Evolutionary conservation across 2,797 vertebrate genomes (phyloP).

Genomic region (Spinibarbus caldwelli): DNA sequence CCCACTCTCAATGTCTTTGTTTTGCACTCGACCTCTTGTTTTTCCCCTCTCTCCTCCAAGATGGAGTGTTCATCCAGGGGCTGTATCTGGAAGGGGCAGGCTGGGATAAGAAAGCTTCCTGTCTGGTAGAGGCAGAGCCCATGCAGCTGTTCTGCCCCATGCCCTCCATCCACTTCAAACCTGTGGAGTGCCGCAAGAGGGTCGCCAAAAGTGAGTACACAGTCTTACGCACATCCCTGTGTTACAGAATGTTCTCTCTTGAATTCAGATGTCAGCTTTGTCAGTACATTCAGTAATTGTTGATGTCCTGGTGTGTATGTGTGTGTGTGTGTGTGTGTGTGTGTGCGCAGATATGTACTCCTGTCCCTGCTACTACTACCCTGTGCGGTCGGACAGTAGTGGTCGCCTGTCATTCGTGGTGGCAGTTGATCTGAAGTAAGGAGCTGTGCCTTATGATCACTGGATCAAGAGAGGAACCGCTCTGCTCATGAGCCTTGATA

Average conservation of each 20-base stretch:
- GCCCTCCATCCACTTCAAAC: slow-evolving; percentile 89
- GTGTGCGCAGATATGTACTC: slow-evolving; percentile 83
- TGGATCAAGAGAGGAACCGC: slow-evolving; percentile 91
- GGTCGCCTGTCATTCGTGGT: slow-evolving; percentile 83
- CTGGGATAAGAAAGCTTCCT: slow-evolving; percentile 86
- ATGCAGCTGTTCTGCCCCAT: slow-evolving; percentile 90
- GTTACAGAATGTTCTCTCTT: neutral
- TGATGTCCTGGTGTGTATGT: slow-evolving; percentile 41
- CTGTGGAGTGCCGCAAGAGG: slow-evolving; percentile 86
- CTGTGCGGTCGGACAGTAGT: slow-evolving; percentile 78
- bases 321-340: slow-evolving; percentile 56
- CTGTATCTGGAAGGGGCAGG: slow-evolving; percentile 87
- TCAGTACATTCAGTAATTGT: slow-evolving; percentile 34
- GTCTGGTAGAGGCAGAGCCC: slow-evolving; percentile 85
- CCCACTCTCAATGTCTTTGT: neutral
- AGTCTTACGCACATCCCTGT: neutral
- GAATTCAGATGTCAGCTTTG: neutral
- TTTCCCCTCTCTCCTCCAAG: slow-evolving; percentile 68
- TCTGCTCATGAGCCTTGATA: slow-evolving; percentile 87
- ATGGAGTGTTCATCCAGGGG: slow-evolving; percentile 85
- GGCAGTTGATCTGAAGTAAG: slow-evolving; percentile 80
- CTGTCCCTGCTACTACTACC: slow-evolving; percentile 89
- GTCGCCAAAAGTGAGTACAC: slow-evolving; percentile 79
- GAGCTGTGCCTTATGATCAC: slow-evolving; percentile 78
- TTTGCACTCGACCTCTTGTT: neutral